Evolutionary conservation across 35 echinoderm and acorn worm genomes (phyloP), one percentile per base, ranked within the genome.

Genomic region (Ophiothrix spiculata): DNA sequence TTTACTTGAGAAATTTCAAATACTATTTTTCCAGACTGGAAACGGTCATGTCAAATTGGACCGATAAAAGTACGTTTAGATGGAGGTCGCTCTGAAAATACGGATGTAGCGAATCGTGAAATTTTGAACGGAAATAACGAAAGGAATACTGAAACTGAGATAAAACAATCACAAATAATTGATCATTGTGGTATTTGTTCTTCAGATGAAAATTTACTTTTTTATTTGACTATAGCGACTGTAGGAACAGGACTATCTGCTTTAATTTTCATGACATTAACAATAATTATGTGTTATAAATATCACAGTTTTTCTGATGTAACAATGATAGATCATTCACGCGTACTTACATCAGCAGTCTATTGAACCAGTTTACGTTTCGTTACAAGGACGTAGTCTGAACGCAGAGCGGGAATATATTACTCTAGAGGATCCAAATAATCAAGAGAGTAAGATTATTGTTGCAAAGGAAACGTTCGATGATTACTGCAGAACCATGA

Each of bases 391-490:
- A 28, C 60, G 60, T 12, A 69, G 60, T 25, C 17, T 28, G 3
- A 12, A 69, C 60, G 60, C n/a, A n/a, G n/a, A 69, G 23, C 60
- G 60, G 29, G 60, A 15, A 15, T 69, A 69, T 28, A 69, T 69
- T 15, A 69, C 60, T 69, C 60, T 69, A 15, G 60, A 69, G 25
- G 60, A 69, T 69, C 60, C 60, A 69, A n/a, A 69, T 69, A 69
- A 69, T 69, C 60, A 15, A 28, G 60, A 69, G 29, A 69, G 29
- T n/a, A 69, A 69, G 29, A 69, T 69, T 2, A 10, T 69, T 2
- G 16, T 69, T 12, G 16, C 60, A 4, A 69, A 69, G 25, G 60
- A 69, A n/a, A n/a, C 60, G 17, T 69, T 69, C 23, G 60, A 69
- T 28, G 60, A 69, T 15, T 69, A 69, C 25, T 69, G 60, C 23